Base-by-base conservation (phyloP, 1,140 invertebrate genomes). In the Adoxophyes honmai region DNA sequence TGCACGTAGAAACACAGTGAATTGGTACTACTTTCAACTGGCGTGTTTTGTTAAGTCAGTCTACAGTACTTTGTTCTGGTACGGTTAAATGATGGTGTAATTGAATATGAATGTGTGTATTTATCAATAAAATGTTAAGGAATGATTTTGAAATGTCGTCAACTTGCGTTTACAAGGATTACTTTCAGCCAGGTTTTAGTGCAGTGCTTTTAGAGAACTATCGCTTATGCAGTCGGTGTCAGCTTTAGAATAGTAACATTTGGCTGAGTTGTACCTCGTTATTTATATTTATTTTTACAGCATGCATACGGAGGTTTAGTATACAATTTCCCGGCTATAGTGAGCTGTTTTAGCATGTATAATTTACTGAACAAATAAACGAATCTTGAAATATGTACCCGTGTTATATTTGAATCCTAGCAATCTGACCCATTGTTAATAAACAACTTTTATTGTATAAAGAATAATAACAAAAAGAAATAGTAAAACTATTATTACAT, bases 331-430 rank as follows among this genome's bases (percentile, higher is more conserved):
- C 18, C 18, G 11, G 18, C 42, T 48, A 44, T 48, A 48, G 16
- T 48, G 5, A 48, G 42, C 42, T 28, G 6, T 48, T 48, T 28
- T 48, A 5, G 42, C 10, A 48, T 48, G 42, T 48, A 48, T 48
- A 13, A 48, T 28, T 48, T 48, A 48, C 21, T 21, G 42, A 48
- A 33, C 18, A 48, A 48, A 48, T 48, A 48, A 48, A 48, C 42
- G 42, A 48, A 48, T 48, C 42, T 48, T 48, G 28, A 21, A 21
- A 48, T 10, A 36, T 10, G n/a, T 11, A 36, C 8, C 16, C 10
- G 6, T 28, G 21, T 28, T 28, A 28, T 28, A 28, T 28, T 28
- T 28, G 2, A 2, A 3, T 28, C 6, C 21, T 28, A 28, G 2
- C 6, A 28, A 3, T 28, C 6, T 28, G 2, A 3, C 2, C 6